These are phyloP conservation scores for Zaprionus capensis DNA, from an alignment of 1,140 invertebrate species.

Conservation along the genomic window DNA sequence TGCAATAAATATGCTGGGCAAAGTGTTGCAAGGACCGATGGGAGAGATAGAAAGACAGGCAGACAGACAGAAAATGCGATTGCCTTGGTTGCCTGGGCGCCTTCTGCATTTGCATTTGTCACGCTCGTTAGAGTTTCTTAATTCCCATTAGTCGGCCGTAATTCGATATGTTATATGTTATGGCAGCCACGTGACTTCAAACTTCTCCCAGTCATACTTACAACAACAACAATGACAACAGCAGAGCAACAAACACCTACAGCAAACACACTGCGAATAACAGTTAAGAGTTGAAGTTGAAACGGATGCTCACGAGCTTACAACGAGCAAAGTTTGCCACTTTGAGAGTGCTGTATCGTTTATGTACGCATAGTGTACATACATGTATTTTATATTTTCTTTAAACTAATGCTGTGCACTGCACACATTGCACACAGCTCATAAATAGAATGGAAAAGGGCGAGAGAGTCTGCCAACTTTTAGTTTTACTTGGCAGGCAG, in stretches of 20 bases:
- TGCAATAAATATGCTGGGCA: conserved; percentile 29
- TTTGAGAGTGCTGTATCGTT: conserved; percentile 22
- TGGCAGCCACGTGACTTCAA: conserved; percentile 63
- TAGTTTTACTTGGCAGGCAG: conserved; percentile 58
- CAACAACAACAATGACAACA: conserved; percentile 4
- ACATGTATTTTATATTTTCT: conserved; percentile 29
- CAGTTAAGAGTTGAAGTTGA: conserved; percentile 30
- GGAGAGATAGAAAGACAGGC: not conserved
- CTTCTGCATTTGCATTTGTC: conserved; percentile 67
- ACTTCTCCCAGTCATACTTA: conserved; percentile 23
- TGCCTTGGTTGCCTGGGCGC: not conserved
- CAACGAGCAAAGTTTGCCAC: conserved; percentile 54
- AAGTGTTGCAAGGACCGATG: conserved; percentile 2
- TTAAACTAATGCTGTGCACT: conserved; percentile 40
- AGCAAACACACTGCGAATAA: conserved; percentile 7
- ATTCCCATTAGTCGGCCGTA: conserved; percentile 65
- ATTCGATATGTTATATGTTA: conserved; percentile 69
- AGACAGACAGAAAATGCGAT: not conserved
- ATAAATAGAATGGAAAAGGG: conserved; percentile 65
- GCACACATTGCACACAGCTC: conserved; percentile 25
- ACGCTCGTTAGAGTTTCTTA: conserved; percentile 64
- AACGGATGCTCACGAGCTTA: conserved; percentile 46
- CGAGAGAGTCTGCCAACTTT: conserved; percentile 30
- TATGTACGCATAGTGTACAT: not conserved
- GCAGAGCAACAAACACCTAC: conserved; percentile 1